Percentiles rank a stretch among this genome's conserved stretches.
Evolutionary conservation across 1,140 invertebrate genomes (phyloP).

Genomic region (Sinonovacula constricta): DNA sequence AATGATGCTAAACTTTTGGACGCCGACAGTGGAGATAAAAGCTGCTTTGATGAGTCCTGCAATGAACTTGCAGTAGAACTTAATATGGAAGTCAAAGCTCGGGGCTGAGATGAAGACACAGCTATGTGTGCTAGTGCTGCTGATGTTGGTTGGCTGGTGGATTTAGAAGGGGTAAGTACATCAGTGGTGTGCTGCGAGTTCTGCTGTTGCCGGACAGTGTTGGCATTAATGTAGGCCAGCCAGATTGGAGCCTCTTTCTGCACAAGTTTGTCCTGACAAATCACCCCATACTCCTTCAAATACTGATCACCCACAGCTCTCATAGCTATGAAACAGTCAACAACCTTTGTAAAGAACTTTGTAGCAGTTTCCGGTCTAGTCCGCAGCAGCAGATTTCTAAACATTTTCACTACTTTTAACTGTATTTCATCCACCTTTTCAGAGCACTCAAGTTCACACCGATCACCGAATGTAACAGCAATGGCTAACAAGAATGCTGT

Average conservation of each 20-base stretch:
- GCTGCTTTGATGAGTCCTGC: no score
- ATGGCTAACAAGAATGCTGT: conserved; percentile 46
- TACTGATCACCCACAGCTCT: conserved; percentile 48
- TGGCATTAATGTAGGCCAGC: conserved; percentile 49
- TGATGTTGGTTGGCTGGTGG: no score
- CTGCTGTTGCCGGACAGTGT: conserved; percentile 18
- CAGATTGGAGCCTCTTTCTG: conserved; percentile 52
- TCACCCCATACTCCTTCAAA: conserved; percentile 49
- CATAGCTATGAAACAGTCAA: conserved; percentile 51
- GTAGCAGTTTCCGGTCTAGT: conserved; percentile 5
- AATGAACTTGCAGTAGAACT: no score
- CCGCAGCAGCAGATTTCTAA: conserved; percentile 11
- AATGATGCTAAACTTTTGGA: no score
- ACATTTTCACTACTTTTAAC: conserved; percentile 39
- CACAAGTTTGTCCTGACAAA: conserved; percentile 50
- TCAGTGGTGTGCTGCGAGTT: no score
- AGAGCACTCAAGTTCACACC: conserved; percentile 33
- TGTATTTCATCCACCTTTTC: conserved; percentile 44
- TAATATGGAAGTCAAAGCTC: no score
- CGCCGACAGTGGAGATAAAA: no score
- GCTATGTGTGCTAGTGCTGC: no score
- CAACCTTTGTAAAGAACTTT: conserved; percentile 48
- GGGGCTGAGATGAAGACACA: no score
- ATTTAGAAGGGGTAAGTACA: no score
- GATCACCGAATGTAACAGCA: conserved; percentile 48